Evolutionary conservation across 1,140 invertebrate genomes (phyloP), one percentile per base, ranked within the genome.

Genomic region (Dreissena polymorpha): DNA sequence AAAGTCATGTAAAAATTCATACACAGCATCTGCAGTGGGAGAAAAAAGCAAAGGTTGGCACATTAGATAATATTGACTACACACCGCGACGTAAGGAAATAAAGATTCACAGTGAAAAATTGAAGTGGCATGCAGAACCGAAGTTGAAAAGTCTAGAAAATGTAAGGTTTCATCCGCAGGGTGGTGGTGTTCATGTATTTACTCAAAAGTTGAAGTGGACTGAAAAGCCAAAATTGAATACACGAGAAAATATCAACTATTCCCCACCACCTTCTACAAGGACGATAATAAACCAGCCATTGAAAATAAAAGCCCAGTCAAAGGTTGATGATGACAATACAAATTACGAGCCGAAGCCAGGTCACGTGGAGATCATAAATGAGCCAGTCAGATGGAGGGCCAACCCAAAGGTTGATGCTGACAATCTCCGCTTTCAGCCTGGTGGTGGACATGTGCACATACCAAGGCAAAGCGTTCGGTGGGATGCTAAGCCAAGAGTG

Each of bases 381-480:
- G 73, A 83, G 29, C 67, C 73, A 23, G 27, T 83, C 10, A 27
- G 51, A 14, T 83, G 89, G 78, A 85, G 88, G 77, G 90, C 85
- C 63, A 29, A 86, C 25, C 86, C 90, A 21, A 87, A 85, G 77
- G 80, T 91, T 49, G 89, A 88, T 29, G 85, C 85, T n/a, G 86
- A 88, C 18, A 91, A 91, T 76, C 74, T 86, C 50, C 55, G 79
- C 14, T 84, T 91, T 74, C 53, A 75, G 14, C 87, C 91, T 0
- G 82, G 86, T n/a, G 91, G 90, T 18, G 91, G 90, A 29, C 83
- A 90, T 64, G 77, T 90, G 14, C 71, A 88, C 53, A 91, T 92
- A 50, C 72, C 79, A 5, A 78, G 80, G 27, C 70, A 96, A 83
- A 98, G 97, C 93, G 93, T 98, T 77, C 95, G 97, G 89, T 89